Base-by-base conservation (phyloP, 2,888 invertebrate genomes). In the Pheosia tremula region DNA sequence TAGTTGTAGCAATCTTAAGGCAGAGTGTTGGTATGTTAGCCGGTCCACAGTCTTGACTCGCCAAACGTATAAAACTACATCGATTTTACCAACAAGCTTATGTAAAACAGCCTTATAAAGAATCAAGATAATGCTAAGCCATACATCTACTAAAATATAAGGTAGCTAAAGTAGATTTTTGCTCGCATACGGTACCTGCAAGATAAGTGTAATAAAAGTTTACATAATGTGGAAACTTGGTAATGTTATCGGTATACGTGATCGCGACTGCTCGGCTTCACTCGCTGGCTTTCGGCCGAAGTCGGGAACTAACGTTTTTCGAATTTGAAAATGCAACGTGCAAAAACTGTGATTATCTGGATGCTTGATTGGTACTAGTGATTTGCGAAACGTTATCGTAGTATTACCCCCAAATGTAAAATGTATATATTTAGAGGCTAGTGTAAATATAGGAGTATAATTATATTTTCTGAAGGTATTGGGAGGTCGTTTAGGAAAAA, bases 171-270 rank as follows among this genome's bases (percentile, higher is more conserved):
- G 78, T 82, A 86, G 77, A 89, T 89, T 89, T 89, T 89, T 89
- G 84, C 83, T 68, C 80, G 72, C 56, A 62, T 68, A 71, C 71
- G 78, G 79, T 85, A 85, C 86, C 85, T 84, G 83, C 81, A 80
- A 90, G 91, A 91, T 92, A 91, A 91, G 88, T 90, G 91, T 92
- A 92, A 91, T 92, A 92, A 93, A 92, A 93, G 92, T 92, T 91
- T 66, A 70, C 74, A 83, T 92, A 93, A 93, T 91, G 92, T 82
- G 86, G 84, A 92, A 93, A 93, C 90, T 93, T 92, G 77, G 87
- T 91, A 90, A 92, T 93, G 91, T 91, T 93, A 93, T 93, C 92
- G 90, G 89, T 79, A 88, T 89, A 93, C 92, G 93, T 92, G 92
- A 93, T 93, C 93, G 89, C 86, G 89, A 88, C 88, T 89, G 89